Conservation (phyloP, 2,888 invertebrate species). For the Nomada goodeniana region DNA sequence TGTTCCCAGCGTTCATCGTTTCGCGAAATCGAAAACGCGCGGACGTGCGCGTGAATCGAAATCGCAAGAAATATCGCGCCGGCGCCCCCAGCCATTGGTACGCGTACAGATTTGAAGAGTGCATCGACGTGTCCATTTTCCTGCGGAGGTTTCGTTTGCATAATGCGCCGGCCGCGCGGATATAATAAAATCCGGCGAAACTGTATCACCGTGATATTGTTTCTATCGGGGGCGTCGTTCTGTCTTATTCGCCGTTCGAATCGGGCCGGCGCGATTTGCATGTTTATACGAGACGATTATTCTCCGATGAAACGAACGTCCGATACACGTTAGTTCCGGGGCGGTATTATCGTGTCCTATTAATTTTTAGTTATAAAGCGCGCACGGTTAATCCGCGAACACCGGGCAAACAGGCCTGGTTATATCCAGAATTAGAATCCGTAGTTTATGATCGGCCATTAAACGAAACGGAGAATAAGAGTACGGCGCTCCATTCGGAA, state of each 20-base stretch:
- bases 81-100: too few relatives aligned
- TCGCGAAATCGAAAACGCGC: slow-evolving; percentile 11
- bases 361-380: slow-evolving; percentile 18
- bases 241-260: too few relatives aligned
- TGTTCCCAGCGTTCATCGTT: slow-evolving; percentile 22
- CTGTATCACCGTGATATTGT: neutral
- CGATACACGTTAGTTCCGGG: neutral
- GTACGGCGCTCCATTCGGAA: slow-evolving; percentile 12
- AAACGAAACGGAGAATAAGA: slow-evolving; percentile 27
- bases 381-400: slow-evolving; percentile 10
- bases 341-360: slow-evolving; percentile 1
- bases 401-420: neutral
- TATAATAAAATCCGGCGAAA: neutral
- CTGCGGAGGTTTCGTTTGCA: neutral
- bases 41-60: slow-evolving; percentile 10
- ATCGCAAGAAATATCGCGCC: slow-evolving; percentile 10
- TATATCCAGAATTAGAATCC: neutral
- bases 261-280: slow-evolving; percentile 3
- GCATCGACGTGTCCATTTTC: neutral
- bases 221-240: neutral
- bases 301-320: neutral
- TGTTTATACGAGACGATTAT: slow-evolving; percentile 2
- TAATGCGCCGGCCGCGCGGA: neutral
- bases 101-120: slow-evolving; percentile 19
- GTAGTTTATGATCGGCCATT: slow-evolving; percentile 27